Percentiles rank a stretch among this genome's conserved stretches.
Evolutionary conservation across 2,888 invertebrate genomes (phyloP).

Genomic region (Pasiphila rectangulata): DNA sequence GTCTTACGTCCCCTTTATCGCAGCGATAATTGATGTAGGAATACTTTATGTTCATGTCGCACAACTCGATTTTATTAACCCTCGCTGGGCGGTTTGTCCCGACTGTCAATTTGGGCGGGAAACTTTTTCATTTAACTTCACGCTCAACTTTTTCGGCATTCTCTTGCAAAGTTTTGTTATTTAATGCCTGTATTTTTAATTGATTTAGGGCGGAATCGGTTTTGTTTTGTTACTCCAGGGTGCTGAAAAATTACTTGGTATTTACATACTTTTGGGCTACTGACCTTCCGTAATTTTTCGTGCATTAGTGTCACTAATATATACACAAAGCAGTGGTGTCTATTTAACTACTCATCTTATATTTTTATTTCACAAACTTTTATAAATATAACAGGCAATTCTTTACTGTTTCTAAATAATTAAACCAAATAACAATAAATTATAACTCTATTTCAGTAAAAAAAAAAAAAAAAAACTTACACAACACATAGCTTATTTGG

Average conservation of each 20-base stretch:
- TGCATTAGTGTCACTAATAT: no score
- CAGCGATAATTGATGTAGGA: constrained; percentile 43
- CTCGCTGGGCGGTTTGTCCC: constrained; percentile 42
- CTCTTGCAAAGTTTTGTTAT: constrained; percentile 56
- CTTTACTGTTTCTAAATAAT: no score
- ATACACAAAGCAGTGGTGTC: no score
- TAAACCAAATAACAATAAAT: no score
- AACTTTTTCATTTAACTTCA: constrained; percentile 78
- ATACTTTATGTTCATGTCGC: constrained; percentile 51
- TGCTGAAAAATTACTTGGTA: no score
- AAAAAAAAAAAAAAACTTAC: no score
- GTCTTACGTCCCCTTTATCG: constrained; percentile 37
- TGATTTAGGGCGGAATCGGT: not conserved
- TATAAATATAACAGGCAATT: no score
- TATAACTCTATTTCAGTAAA: no score
- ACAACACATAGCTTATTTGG: no score
- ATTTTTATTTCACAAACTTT: not conserved
- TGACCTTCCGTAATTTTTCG: no score
- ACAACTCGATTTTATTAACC: constrained; percentile 60
- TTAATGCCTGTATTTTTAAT: constrained; percentile 42
- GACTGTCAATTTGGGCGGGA: constrained; percentile 70
- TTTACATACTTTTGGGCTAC: no score
- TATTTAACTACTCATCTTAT: no score
- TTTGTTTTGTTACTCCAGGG: not conserved
- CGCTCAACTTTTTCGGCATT: constrained; percentile 63